Conservation (phyloP, 2,113 vertebrate genomes). For the Pardalotus punctatus region DNA sequence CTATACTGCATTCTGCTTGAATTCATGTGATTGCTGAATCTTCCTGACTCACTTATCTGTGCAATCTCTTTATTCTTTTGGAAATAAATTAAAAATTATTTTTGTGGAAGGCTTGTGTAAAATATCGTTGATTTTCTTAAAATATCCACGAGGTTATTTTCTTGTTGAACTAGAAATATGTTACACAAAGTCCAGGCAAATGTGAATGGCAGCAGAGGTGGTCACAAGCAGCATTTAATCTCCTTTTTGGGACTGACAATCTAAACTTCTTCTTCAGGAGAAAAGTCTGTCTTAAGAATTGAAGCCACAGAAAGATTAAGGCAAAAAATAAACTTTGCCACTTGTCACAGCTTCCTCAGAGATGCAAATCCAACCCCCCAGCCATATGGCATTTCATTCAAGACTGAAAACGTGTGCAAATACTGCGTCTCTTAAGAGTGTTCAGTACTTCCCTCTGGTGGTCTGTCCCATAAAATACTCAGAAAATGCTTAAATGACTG, state of each 20-base stretch:
- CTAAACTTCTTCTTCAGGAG: background rate
- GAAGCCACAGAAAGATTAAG: background rate
- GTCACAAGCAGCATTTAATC: background rate
- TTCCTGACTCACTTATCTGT: background rate
- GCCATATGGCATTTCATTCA: background rate
- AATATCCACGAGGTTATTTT: background rate
- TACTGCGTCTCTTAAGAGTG: background rate
- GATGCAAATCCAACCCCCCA: background rate
- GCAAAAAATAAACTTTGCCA: background rate
- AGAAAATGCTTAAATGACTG: background rate
- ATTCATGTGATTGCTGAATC: background rate
- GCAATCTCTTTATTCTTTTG: background rate
- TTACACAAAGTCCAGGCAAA: background rate
- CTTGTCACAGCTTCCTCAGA: background rate
- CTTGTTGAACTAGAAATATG: background rate
- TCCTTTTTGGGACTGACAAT: background rate
- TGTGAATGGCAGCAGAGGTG: background rate
- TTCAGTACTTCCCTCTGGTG: conserved; percentile 14
- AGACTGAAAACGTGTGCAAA: conserved; percentile 22
- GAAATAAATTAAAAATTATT: background rate
- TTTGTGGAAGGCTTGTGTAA: background rate
- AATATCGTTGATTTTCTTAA: background rate
- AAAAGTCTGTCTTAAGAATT: background rate
- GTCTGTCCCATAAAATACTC: background rate
- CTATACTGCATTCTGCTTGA: background rate